Conservation (phyloP, 2,888 invertebrate species). For the Cerceris ruficornis region DNA sequence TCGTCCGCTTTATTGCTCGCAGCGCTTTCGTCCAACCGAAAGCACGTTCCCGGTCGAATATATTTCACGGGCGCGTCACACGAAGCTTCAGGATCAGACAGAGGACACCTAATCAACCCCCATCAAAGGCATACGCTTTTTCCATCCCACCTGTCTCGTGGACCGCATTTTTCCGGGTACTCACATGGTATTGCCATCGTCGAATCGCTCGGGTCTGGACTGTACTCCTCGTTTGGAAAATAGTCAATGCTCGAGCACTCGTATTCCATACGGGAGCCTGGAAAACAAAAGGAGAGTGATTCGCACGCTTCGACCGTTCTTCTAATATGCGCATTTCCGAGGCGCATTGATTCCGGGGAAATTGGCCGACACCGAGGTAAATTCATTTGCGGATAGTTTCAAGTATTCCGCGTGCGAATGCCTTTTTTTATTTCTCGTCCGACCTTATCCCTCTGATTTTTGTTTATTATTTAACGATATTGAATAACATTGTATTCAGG, state of each 20-base stretch:
- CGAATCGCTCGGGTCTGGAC: constrained; percentile 93
- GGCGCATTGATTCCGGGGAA: constrained; percentile 14
- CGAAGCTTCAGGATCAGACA: constrained; percentile 35
- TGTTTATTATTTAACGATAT: not conserved
- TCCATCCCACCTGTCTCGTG: constrained; percentile 44
- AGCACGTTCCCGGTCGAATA: constrained; percentile 44
- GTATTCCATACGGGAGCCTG: constrained; percentile 88
- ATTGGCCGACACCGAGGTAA: constrained; percentile 13
- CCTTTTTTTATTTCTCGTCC: not conserved
- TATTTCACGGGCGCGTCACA: constrained; percentile 51
- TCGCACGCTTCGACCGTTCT: constrained; percentile 1
- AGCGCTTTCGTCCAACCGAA: constrained; percentile 32
- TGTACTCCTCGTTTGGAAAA: constrained; percentile 93
- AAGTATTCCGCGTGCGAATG: not conserved
- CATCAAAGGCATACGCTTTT: constrained; percentile 47
- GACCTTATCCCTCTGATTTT: not conserved
- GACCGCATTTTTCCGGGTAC: constrained; percentile 79
- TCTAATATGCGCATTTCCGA: constrained; percentile 20
- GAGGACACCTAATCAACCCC: constrained; percentile 60
- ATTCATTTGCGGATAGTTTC: constrained; percentile 2
- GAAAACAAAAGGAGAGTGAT: constrained; percentile 67
- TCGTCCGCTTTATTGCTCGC: constrained; percentile 40
- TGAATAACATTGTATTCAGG: too few species aligned
- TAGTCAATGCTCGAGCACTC: constrained; percentile 93
- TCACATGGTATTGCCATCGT: constrained; percentile 97